Conservation (phyloP, 2,888 invertebrate genomes). For the Cataglyphis rosenhaueri region DNA sequence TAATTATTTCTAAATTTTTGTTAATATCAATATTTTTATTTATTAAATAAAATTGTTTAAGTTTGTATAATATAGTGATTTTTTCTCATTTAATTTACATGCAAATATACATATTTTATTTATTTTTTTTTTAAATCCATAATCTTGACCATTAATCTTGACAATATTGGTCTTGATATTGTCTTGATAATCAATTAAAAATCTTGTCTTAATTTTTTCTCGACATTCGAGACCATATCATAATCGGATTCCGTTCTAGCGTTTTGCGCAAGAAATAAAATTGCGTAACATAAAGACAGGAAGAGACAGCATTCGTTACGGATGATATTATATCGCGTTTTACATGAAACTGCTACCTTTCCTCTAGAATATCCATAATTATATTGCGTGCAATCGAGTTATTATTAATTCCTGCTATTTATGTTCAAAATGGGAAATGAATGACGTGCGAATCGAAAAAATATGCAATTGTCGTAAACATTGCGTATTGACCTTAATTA, state of each 20-base stretch:
- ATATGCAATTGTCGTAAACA: constrained; percentile 38
- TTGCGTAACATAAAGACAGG: constrained; percentile 11
- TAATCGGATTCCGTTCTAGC: neutral
- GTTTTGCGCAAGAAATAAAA: constrained; percentile 3
- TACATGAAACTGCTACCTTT: constrained; percentile 31
- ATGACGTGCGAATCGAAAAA: constrained; percentile 44
- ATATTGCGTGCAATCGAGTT: constrained; percentile 42
- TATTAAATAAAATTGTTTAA: too few species aligned
- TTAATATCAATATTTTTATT: too few species aligned
- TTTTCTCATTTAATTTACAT: too few species aligned
- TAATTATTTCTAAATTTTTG: too few species aligned
- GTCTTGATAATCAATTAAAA: too few species aligned
- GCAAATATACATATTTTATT: too few species aligned
- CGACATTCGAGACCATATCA: neutral
- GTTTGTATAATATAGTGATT: too few species aligned
- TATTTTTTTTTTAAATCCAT: too few species aligned
- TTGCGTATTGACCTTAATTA: constrained; percentile 34
- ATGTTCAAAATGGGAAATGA: constrained; percentile 41
- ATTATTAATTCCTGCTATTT: constrained; percentile 35
- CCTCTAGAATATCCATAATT: constrained; percentile 28
- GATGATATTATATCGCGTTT: constrained; percentile 16
- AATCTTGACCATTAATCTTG: too few species aligned
- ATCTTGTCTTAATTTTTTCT: too few species aligned
- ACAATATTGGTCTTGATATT: too few species aligned
- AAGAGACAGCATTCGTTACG: constrained; percentile 2